These are phyloP conservation scores for Eupithecia abbreviata DNA, from an alignment of 2,888 invertebrate genomes.

Conservation along the genomic window DNA sequence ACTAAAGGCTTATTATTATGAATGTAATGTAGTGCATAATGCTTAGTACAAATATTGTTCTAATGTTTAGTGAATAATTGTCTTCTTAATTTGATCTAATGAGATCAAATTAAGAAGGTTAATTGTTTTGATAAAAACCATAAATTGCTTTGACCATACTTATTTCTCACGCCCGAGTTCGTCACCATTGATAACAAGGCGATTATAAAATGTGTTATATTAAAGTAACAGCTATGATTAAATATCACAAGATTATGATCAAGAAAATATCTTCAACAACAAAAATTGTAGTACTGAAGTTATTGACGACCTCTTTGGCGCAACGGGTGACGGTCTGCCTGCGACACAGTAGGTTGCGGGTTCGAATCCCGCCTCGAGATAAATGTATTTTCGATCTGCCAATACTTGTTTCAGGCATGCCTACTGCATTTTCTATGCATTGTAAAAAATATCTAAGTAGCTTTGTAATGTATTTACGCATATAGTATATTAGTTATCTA, in stretches of 20 bases:
- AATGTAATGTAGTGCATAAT: not conserved
- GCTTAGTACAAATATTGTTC: not conserved
- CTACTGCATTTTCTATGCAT: too few relatives aligned
- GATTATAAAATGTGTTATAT: not conserved
- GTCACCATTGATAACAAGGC: not conserved
- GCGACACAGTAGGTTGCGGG: too few relatives aligned
- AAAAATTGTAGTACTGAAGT: not conserved
- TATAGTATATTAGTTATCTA: too few relatives aligned
- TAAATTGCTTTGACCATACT: not conserved
- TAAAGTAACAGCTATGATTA: not conserved
- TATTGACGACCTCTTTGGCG: not conserved
- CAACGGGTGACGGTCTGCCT: not conserved
- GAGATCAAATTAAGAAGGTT: not conserved
- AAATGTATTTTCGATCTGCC: too few relatives aligned
- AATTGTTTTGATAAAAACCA: not conserved
- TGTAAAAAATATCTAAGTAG: too few relatives aligned
- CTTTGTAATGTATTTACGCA: too few relatives aligned
- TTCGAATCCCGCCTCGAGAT: too few relatives aligned
- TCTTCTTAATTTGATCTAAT: too few relatives aligned
- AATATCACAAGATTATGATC: not conserved
- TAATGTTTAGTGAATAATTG: not conserved
- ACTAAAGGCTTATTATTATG: constrained; percentile 55
- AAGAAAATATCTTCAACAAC: not conserved
- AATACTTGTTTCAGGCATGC: too few relatives aligned
- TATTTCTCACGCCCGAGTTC: not conserved